Conservation (phyloP, 2,797 vertebrate genomes). For the Argya squamiceps region DNA sequence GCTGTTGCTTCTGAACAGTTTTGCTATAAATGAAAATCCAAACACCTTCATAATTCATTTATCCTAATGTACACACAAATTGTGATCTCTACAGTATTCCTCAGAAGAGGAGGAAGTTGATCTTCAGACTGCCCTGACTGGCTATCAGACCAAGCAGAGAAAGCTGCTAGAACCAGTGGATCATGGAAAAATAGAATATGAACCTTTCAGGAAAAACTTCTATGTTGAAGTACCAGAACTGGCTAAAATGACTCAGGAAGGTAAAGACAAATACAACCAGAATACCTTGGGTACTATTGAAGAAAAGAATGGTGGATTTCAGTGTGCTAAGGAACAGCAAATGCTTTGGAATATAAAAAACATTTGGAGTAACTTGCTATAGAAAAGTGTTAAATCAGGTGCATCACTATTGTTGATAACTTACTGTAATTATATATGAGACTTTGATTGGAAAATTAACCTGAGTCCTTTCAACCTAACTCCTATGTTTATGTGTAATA, state of each 20-base stretch:
- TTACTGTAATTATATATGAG: background rate
- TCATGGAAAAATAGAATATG: constrained; percentile 96
- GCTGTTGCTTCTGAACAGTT: background rate
- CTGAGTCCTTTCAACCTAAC: background rate
- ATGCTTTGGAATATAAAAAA: background rate
- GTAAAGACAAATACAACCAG: constrained; percentile 68
- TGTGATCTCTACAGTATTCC: constrained; percentile 86
- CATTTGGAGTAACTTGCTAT: background rate
- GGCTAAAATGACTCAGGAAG: constrained; percentile 91
- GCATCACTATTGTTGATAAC: background rate
- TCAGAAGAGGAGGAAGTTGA: constrained; percentile 99
- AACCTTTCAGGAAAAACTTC: constrained; percentile 94
- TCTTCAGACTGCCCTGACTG: constrained; percentile 94
- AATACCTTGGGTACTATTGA: background rate
- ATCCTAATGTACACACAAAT: background rate
- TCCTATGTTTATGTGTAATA: background rate
- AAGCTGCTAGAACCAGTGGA: constrained; percentile 97
- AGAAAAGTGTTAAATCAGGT: background rate
- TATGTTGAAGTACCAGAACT: constrained; percentile 98
- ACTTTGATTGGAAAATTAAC: background rate
- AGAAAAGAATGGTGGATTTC: background rate
- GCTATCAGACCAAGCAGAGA: constrained; percentile 97
- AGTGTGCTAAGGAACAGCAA: background rate
- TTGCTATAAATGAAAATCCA: fast-evolving
- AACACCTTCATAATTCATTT: background rate